Conservation (phyloP, 2,888 invertebrate genomes). For the Drosophila paramelanica region DNA sequence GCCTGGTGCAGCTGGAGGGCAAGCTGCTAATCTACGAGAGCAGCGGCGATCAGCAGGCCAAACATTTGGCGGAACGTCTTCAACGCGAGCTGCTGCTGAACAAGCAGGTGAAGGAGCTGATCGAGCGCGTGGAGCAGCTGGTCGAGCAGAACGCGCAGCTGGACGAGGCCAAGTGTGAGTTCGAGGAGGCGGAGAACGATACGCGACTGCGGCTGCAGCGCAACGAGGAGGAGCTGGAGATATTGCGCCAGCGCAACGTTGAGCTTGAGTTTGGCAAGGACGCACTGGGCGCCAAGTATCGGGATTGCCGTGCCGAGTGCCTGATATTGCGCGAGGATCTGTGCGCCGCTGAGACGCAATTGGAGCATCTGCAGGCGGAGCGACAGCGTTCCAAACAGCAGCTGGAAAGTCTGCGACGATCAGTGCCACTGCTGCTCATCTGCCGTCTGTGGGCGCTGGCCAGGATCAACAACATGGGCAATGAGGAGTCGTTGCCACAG, state of each 20-base stretch:
- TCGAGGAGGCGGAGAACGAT: slow-evolving; percentile 91
- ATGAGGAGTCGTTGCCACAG: slow-evolving; percentile 42
- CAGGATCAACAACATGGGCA: slow-evolving; percentile 55
- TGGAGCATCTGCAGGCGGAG: slow-evolving; percentile 82
- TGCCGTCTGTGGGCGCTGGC: slow-evolving; percentile 58
- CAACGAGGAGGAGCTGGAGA: slow-evolving; percentile 88
- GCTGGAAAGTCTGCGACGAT: slow-evolving; percentile 75
- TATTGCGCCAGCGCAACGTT: slow-evolving; percentile 85
- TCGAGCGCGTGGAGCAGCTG: slow-evolving; percentile 86
- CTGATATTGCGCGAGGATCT: slow-evolving; percentile 82
- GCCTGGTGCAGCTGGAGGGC: slow-evolving; percentile 88
- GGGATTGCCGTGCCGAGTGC: slow-evolving; percentile 85
- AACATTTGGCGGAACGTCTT: slow-evolving; percentile 87
- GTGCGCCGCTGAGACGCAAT: slow-evolving; percentile 81
- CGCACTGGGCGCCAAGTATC: slow-evolving; percentile 87
- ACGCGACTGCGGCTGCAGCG: slow-evolving; percentile 86
- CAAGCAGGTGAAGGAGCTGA: slow-evolving; percentile 85
- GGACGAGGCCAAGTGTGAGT: slow-evolving; percentile 90
- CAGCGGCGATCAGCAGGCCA: slow-evolving; percentile 87
- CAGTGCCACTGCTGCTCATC: slow-evolving; percentile 76
- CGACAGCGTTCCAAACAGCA: slow-evolving; percentile 82
- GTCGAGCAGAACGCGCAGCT: slow-evolving; percentile 88
- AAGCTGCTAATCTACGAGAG: slow-evolving; percentile 89
- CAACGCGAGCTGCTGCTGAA: slow-evolving; percentile 88
- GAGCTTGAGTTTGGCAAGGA: slow-evolving; percentile 87